These are phyloP conservation scores for Odocoileus virginianus DNA, from an alignment of 2,113 vertebrate species.

Conservation along the genomic window DNA sequence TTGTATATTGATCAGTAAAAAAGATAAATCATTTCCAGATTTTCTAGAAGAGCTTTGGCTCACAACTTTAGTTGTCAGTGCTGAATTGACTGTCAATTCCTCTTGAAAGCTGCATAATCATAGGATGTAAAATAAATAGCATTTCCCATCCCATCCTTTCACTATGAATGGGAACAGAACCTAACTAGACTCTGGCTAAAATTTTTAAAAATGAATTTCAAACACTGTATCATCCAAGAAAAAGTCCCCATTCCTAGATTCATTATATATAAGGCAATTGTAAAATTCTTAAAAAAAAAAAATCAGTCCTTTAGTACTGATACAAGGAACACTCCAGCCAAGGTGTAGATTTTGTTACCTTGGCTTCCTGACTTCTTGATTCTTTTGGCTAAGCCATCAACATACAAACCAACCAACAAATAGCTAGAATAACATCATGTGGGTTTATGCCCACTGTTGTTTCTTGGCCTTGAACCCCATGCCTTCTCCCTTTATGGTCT, in stretches of 20 bases:
- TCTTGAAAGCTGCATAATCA: background rate
- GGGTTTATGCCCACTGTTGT: background rate
- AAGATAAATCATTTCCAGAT: background rate
- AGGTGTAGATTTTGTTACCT: background rate
- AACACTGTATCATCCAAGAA: background rate
- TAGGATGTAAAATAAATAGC: background rate
- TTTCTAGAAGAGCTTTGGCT: background rate
- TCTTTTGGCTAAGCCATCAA: background rate
- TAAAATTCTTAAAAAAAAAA: background rate
- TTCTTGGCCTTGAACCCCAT: background rate
- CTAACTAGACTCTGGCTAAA: background rate
- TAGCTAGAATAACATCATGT: background rate
- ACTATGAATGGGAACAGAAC: background rate
- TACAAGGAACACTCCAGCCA: background rate
- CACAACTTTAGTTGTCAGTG: background rate
- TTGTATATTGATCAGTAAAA: background rate
- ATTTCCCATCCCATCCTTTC: background rate
- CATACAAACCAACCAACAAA: background rate
- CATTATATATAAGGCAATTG: background rate
- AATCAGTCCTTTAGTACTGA: background rate
- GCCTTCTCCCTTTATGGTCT: background rate
- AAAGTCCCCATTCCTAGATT: background rate
- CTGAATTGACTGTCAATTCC: background rate
- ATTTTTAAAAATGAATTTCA: background rate
- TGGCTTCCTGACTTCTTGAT: background rate